A percentile compares a stretch with the other conserved stretches of the same genome.
phyloP scores from a whole-genome alignment of 2,797 vertebrate genomes.

The Tauraco hartlaubi region DNA sequence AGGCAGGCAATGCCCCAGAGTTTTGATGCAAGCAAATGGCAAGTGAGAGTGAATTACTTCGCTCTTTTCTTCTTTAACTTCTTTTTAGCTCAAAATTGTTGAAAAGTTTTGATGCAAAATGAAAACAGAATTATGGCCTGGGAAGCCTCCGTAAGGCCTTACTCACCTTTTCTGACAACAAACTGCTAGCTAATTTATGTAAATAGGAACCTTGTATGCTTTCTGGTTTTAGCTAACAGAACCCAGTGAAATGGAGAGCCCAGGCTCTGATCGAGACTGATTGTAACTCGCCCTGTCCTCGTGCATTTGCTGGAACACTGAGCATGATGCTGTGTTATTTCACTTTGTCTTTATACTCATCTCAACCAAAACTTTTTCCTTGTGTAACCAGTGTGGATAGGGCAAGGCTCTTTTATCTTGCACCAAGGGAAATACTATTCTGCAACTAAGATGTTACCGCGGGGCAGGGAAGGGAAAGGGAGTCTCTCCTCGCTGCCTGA shows the following conservation, averaged over 20 bases:
- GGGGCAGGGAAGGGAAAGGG: not conserved
- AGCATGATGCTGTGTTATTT: not conserved
- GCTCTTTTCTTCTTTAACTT: not conserved
- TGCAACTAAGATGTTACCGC: not conserved
- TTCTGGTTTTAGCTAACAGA: not conserved
- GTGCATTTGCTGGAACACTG: not conserved
- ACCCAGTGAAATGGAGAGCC: not conserved
- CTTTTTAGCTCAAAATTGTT: not conserved
- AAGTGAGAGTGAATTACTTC: conserved; percentile 38
- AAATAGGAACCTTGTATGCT: not conserved
- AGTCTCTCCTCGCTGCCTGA: not conserved
- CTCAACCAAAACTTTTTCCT: not conserved
- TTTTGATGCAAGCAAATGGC: conserved; percentile 54
- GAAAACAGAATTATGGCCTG: not conserved
- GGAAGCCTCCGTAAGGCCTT: conserved; percentile 1
- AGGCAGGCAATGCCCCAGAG: conserved; percentile 51
- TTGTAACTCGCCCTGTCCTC: not conserved
- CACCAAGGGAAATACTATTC: not conserved
- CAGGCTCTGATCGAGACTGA: not conserved
- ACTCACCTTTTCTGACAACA: conserved; percentile 7
- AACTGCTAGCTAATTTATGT: not conserved
- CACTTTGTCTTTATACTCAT: not conserved
- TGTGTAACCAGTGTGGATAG: not conserved
- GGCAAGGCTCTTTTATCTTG: not conserved
- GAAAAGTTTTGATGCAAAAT: conserved; percentile 44